Conservation (phyloP, 2,797 vertebrate species). For the Botia kubotai region DNA sequence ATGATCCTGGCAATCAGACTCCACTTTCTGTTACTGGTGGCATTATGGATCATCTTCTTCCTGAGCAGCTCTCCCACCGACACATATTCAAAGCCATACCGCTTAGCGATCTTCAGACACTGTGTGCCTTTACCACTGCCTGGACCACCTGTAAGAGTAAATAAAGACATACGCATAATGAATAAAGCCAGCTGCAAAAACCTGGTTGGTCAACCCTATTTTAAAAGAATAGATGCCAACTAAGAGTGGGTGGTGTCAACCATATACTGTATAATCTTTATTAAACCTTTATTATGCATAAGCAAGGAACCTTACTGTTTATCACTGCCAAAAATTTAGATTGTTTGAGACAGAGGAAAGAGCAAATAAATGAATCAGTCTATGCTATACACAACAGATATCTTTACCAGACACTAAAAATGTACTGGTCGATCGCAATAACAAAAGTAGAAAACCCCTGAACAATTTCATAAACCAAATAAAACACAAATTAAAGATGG, state of each 20-base stretch:
- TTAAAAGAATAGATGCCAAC: neutral
- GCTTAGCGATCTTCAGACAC: slow-evolving; percentile 95
- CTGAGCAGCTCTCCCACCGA: slow-evolving; percentile 95
- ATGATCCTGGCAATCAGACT: slow-evolving; percentile 98
- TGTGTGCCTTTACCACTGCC: slow-evolving; percentile 98
- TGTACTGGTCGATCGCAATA: too few relatives aligned
- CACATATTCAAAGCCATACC: slow-evolving; percentile 94
- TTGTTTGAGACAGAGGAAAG: neutral
- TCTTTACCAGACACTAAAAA: too few relatives aligned
- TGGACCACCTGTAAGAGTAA: slow-evolving; percentile 84
- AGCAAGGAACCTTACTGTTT: too few relatives aligned
- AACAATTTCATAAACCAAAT: neutral
- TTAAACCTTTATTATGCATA: too few relatives aligned
- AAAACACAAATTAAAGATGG: neutral
- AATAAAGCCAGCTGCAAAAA: too few relatives aligned
- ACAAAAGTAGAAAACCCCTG: too few relatives aligned
- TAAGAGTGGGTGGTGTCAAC: neutral
- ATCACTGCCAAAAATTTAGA: too few relatives aligned
- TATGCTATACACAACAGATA: too few relatives aligned
- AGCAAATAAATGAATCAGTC: neutral
- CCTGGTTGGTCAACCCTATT: too few relatives aligned
- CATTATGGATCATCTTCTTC: slow-evolving; percentile 97
- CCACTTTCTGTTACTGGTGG: slow-evolving; percentile 98
- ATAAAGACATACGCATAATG: neutral
- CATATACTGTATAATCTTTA: neutral